phyloP scores from a whole-genome alignment of 2,888 invertebrate species.

The Acronicta alni region DNA sequence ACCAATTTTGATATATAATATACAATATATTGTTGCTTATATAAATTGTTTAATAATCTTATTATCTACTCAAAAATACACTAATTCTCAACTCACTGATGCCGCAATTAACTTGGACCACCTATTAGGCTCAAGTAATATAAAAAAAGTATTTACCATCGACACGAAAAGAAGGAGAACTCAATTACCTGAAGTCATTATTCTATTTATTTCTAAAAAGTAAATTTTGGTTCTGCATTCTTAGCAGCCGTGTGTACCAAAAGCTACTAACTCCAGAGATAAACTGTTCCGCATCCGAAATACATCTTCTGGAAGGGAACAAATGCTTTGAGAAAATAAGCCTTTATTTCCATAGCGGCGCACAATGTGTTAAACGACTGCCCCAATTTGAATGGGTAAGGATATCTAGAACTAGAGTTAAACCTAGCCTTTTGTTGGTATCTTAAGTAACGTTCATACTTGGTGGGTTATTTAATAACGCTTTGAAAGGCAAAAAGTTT shows the following conservation, averaged over 20 bases:
- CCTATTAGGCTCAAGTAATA: too few species aligned
- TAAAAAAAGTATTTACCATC: too few species aligned
- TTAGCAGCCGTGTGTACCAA: slow-evolving; percentile 58
- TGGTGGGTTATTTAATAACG: slow-evolving; percentile 26
- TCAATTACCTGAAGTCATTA: too few species aligned
- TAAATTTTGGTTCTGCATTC: not conserved
- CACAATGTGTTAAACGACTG: slow-evolving; percentile 73
- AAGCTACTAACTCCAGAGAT: slow-evolving; percentile 72
- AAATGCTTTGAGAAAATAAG: slow-evolving; percentile 81
- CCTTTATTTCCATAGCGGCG: slow-evolving; percentile 73
- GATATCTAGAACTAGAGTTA: slow-evolving; percentile 66
- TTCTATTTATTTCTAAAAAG: too few species aligned
- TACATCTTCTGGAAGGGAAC: slow-evolving; percentile 83
- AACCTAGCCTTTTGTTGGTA: slow-evolving; percentile 49
- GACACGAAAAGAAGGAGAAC: too few species aligned
- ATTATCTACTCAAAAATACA: too few species aligned
- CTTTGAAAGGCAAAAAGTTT: slow-evolving; percentile 3
- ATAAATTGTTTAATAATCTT: too few species aligned
- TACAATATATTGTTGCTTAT: too few species aligned
- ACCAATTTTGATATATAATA: too few species aligned
- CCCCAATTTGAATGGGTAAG: slow-evolving; percentile 59
- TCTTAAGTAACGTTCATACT: slow-evolving; percentile 43
- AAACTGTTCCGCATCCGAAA: slow-evolving; percentile 81
- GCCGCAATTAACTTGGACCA: too few species aligned
- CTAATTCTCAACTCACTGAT: too few species aligned